Conservation (phyloP, 2,113 vertebrate genomes). For the Rhadina sibilatrix region DNA sequence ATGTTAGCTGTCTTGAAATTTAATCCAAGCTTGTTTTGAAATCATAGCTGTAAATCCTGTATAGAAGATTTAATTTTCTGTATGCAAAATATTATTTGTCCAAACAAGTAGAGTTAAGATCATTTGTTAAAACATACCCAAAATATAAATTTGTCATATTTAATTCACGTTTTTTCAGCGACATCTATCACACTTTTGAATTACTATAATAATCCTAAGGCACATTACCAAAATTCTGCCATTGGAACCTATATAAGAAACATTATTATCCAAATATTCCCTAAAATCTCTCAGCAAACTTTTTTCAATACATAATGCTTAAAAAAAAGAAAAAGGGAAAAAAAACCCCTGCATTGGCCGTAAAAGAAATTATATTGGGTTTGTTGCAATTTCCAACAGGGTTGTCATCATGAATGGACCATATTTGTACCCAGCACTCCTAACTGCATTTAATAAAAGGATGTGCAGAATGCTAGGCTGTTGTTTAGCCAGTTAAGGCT, state of each 20-base stretch:
- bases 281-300: background rate
- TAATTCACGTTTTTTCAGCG: background rate
- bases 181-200: background rate
- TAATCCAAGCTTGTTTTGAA: slow-evolving; percentile 9
- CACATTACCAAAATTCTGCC: background rate
- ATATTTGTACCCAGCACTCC: background rate
- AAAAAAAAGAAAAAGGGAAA: background rate
- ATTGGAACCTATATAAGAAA: background rate
- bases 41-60: background rate
- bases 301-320: background rate
- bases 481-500: background rate
- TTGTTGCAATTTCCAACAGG: background rate
- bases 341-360: background rate
- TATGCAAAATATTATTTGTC: background rate
- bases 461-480: background rate
- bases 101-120: background rate
- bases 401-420: background rate
- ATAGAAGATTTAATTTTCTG: background rate
- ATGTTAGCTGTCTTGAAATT: background rate
- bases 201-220: background rate
- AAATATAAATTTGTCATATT: background rate
- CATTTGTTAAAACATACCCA: background rate
- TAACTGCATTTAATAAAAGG: background rate
- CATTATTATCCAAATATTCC: background rate
- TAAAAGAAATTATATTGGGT: background rate